Base-by-base conservation (phyloP, 2,888 invertebrate genomes). In the Trachelus iudaicus region DNA sequence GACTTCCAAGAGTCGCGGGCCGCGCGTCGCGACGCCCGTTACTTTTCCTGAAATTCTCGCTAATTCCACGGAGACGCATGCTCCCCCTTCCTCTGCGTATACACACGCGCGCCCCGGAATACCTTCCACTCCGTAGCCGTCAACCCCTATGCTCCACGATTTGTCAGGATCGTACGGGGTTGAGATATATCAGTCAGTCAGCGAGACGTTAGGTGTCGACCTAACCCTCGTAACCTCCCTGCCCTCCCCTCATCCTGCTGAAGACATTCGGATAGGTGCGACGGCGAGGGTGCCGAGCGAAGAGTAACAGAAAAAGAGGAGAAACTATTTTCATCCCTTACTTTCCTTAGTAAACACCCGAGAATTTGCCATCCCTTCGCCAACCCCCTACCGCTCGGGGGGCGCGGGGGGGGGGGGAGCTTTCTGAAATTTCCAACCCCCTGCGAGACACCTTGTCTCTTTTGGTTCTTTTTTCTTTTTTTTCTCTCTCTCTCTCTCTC, bases 401-500 rank as follows among this genome's bases (percentile, higher is more conserved):
- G 35, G 12, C 12, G 35, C 0, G 35, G 35, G 35, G 12, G 12
- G 11, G 35, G 0, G 34, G 34, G 34, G 9, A 9, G 34, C 9
- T 2, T 12, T 12, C 9, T 2, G 23, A 56, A 56, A 23, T 56
- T 23, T 56, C 56, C 23, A 23, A 56, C 56, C 23, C 56, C 9
- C 56, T 56, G 23, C 56, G 23, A 23, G 9, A 56, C 56, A 23
- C 23, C 56, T 56, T 9, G 56, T 23, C 23, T 56, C 56, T 56
- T 56, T 56, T 15, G 23, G 56, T 56, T 56, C 9, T 56, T 56
- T 37, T 37, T 15, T 4, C 3, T 37, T 12, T 35, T 35, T 13
- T 69, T 69, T 30, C 73, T 75, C 69, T 76, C 76, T 69, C 33
- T 34, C 75, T 74, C 69, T 76, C 76, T 56, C 30, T 73, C 77